These are phyloP conservation scores for Limanda limanda DNA, from an alignment of 2,113 vertebrate species.

Conservation along the genomic window DNA sequence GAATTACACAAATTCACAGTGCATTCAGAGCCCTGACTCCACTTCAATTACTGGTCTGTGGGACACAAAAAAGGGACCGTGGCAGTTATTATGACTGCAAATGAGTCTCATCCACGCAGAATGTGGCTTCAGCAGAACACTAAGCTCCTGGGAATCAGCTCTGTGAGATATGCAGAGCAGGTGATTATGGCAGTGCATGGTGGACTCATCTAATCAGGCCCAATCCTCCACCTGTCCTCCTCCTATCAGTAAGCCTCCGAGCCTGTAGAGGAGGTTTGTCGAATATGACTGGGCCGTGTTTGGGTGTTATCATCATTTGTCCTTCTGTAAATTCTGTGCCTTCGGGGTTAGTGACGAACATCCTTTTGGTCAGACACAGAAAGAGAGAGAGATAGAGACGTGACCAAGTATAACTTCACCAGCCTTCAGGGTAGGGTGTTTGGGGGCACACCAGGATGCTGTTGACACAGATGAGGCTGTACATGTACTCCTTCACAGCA, in stretches of 20 bases:
- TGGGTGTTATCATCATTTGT: background rate
- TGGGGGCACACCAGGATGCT: no score
- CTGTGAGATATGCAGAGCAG: conserved; percentile 23
- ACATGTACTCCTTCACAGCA: no score
- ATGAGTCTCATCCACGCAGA: conserved; percentile 24
- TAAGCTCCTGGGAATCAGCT: conserved; percentile 16
- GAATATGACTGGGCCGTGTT: conserved; percentile 1
- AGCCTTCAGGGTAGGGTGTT: no score
- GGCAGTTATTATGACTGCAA: conserved; percentile 27
- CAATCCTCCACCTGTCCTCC: conserved; percentile 4
- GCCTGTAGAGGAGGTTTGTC: background rate
- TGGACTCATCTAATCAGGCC: conserved; percentile 19
- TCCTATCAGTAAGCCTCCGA: conserved; percentile 10
- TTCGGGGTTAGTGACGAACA: background rate
- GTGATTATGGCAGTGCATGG: conserved; percentile 8
- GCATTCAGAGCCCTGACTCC: conserved; percentile 8
- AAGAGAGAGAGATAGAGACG: background rate
- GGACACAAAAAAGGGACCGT: conserved; percentile 19
- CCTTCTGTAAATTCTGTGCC: background rate
- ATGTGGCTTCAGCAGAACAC: conserved; percentile 17
- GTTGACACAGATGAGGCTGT: no score
- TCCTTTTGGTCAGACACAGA: background rate
- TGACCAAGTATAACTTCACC: no score
- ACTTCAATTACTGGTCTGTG: conserved; percentile 17
- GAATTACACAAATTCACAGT: conserved; percentile 9